Evolutionary conservation across 2,888 invertebrate species (phyloP), one percentile per base, ranked within the genome.

Genomic region (Mythimna pallens): DNA sequence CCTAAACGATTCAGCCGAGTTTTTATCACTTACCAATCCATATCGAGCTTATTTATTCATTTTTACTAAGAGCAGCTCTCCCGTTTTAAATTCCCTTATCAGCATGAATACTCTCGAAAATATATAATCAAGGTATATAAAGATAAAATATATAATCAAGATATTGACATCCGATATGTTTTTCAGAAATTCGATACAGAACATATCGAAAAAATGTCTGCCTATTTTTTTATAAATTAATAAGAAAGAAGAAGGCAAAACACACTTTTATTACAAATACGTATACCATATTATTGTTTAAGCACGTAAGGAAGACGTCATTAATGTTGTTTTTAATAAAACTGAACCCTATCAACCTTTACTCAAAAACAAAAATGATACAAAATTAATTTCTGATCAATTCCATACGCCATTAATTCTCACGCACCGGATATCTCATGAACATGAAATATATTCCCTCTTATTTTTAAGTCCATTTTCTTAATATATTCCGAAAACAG

Each of bases 11-110:
- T 90, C 93, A 91, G 88, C 91, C 90, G 90, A 93, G 91, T 94
- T 95, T 95, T 95, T 95, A 94, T 93, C 94, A 92, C 92, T 90
- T 89, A 92, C 93, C 92, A 92, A 94, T 92, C 94, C 94, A 93
- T 94, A 95, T 94, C 90, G 82, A 92, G 93, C 88, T 90, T 92
- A 91, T 92, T 93, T 93, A 94, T 93, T 92, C 90, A 92, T 92
- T 93, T 92, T 92, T 90, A 93, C 92, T 89, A 83, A 92, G 89
- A 92, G 89, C 88, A 92, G 89, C 88, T 89, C 88, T 87, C 87
- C 86, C 83, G 82, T 86, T 90, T 90, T 73, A 76, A 85, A 89
- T 87, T 87, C 85, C 76, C 83, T 87, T 88, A 88, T 87, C 86
- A 86, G 70, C 78, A 71, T 80, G 76, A 81, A 73, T 72, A 66